phyloP scores from a whole-genome alignment of 53 echinoderm and acorn worm genomes.

The Temnopleurus reevesii region DNA sequence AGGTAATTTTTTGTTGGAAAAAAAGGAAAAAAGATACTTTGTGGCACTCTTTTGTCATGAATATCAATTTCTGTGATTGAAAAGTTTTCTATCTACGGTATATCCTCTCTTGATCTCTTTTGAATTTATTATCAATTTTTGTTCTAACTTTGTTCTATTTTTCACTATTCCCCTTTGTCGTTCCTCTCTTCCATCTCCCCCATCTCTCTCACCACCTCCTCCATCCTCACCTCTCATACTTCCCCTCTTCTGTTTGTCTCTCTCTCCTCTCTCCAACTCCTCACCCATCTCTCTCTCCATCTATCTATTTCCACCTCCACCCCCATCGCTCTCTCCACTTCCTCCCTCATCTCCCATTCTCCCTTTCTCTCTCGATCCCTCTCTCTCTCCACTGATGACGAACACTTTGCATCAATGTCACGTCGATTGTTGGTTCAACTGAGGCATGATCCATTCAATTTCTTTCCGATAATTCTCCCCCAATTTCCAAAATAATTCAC shows the following conservation, averaged over 20 bases:
- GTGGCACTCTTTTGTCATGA: too few relatives aligned
- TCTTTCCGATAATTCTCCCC: slow-evolving; percentile 1
- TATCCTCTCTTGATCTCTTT: too few relatives aligned
- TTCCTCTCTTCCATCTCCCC: background rate
- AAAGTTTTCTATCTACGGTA: too few relatives aligned
- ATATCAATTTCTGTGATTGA: too few relatives aligned
- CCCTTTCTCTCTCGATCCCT: background rate
- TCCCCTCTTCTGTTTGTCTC: too few relatives aligned
- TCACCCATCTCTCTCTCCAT: background rate
- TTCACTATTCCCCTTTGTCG: too few relatives aligned
- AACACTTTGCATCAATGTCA: slow-evolving; percentile 28
- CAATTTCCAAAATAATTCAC: slow-evolving; percentile 29
- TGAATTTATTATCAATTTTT: too few relatives aligned
- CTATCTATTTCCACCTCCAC: background rate
- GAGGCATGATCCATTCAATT: slow-evolving; percentile 24
- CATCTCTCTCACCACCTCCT: background rate
- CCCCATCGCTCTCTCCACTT: background rate
- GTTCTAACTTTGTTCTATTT: too few relatives aligned
- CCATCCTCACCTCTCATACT: background rate
- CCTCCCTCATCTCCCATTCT: background rate
- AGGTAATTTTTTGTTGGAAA: too few relatives aligned
- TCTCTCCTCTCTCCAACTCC: too few relatives aligned
- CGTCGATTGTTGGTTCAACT: slow-evolving; percentile 41
- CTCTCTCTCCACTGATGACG: background rate
- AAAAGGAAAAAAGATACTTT: too few relatives aligned